Base-by-base conservation (phyloP, 2,888 invertebrate genomes). In the Dicyrtomina minuta region DNA sequence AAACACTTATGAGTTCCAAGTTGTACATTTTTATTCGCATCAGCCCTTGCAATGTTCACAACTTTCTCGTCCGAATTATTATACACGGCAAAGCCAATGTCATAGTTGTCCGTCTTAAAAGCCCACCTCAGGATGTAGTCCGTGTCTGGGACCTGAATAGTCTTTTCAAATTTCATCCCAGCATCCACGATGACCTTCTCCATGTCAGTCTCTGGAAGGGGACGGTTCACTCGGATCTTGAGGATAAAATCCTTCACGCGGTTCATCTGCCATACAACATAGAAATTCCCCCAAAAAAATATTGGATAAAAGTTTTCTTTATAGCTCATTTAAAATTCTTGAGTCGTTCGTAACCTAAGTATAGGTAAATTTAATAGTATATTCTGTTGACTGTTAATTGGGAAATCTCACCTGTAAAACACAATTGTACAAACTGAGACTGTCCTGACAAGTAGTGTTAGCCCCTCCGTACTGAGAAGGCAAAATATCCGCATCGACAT, bases 401-500 rank as follows among this genome's bases (percentile, higher is more conserved):
- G n/a, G n/a, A n/a, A n/a, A 33, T 33, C 12, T 46, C 4, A 55
- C 55, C 55, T 55, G 20, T 20, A 55, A 55, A 20, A 58, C 33
- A 13, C 33, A n/a, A 4, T 33, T 5, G n/a, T 58, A 58, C 33
- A 33, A 33, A 33, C 33, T 33, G 33, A 8, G 4, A 8, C 4
- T 8, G 8, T 33, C 33, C 33, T 33, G 33, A 33, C 33, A 33
- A 33, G 27, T 66, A 2, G 66, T 58, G 26, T 58, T 66, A 1
- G 17, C 46, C 6, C 67, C 68, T 10, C 68, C 68, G 39, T 61
- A 68, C 17, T 61, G 44, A 12, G 61, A 39, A 8, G 68, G 68
- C 10, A 68, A 26, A 24, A 22, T 49, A n/a, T 43, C 53, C 1
- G 33, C 33, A 6, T 60, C 41, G 4, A 68, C 22, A 1, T 13